A percentile compares a stretch with the other conserved stretches of the same genome.
phyloP scores from a whole-genome alignment of 2,113 vertebrate genomes.

The Prolemur simus region DNA sequence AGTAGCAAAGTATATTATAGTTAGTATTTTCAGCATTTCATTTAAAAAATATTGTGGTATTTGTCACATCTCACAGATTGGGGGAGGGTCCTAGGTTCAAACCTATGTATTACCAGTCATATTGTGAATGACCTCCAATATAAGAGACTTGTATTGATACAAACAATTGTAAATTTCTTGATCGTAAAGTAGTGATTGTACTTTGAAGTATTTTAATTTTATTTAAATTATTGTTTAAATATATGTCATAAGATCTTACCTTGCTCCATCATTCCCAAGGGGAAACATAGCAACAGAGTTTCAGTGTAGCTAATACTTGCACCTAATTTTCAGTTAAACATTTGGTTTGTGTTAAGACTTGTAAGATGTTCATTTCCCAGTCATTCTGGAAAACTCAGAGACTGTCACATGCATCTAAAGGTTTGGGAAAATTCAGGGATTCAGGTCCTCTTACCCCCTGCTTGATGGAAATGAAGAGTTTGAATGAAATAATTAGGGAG shows the following conservation, averaged over 20 bases:
- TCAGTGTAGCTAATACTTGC: not conserved
- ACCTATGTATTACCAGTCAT: not conserved
- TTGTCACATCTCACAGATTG: not conserved
- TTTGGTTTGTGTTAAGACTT: slow-evolving; percentile 8
- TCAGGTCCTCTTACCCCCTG: not conserved
- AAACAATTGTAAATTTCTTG: not conserved
- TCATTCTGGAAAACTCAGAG: not conserved
- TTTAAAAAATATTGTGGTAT: not conserved
- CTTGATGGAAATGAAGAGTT: not conserved
- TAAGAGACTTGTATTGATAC: not conserved
- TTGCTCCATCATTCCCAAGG: not conserved
- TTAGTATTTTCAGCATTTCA: slow-evolving; percentile 48
- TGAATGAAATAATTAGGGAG: slow-evolving; percentile 35
- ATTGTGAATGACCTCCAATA: slow-evolving; percentile 19
- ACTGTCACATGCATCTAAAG: not conserved
- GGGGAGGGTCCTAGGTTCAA: not conserved
- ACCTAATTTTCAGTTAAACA: slow-evolving; percentile 27
- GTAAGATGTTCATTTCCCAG: not conserved
- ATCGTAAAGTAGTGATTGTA: not conserved
- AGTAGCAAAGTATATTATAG: slow-evolving; percentile 16
- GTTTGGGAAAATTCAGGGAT: not conserved
- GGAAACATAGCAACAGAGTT: not conserved
- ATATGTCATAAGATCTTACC: not conserved
- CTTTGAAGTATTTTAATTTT: slow-evolving; percentile 31
- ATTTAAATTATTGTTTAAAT: slow-evolving; percentile 40